Percentiles rank a stretch among this genome's conserved stretches.
Evolutionary conservation across 2,797 vertebrate species (phyloP).

Genomic region (Neostethus bicornis): DNA sequence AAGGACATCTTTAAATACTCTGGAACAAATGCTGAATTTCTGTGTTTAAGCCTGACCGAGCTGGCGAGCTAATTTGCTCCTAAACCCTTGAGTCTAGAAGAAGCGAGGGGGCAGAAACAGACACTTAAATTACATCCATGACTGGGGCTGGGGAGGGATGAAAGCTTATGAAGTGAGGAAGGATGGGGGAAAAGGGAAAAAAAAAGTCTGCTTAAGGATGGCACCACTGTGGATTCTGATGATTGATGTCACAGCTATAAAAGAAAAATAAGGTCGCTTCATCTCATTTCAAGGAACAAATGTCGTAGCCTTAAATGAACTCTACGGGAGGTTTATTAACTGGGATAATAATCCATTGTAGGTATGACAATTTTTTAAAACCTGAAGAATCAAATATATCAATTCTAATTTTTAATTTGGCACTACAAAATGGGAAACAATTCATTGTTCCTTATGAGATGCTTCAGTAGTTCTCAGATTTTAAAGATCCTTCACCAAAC

Average conservation of each 20-base stretch:
- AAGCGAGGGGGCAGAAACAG: slow-evolving; percentile 70
- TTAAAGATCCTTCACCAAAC: neutral
- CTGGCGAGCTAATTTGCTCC: slow-evolving; percentile 80
- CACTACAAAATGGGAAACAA: slow-evolving; percentile 12
- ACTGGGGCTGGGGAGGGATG: slow-evolving; percentile 55
- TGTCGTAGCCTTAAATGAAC: slow-evolving; percentile 25
- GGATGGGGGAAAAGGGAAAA: slow-evolving; percentile 10
- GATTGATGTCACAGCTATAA: slow-evolving; percentile 43
- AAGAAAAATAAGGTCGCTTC: slow-evolving; percentile 9
- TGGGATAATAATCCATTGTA: slow-evolving; percentile 9
- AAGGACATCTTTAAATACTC: slow-evolving; percentile 81
- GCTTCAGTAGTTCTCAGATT: slow-evolving; percentile 6
- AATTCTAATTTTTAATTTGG: slow-evolving; percentile 16
- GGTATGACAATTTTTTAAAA: neutral
- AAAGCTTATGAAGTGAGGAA: slow-evolving; percentile 28
- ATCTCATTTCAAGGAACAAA: slow-evolving; percentile 28
- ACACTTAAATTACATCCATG: slow-evolving; percentile 79
- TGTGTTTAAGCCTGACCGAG: slow-evolving; percentile 84
- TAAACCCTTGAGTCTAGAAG: slow-evolving; percentile 78
- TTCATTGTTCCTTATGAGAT: neutral
- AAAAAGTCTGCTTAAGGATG: slow-evolving; percentile 9
- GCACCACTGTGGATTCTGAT: slow-evolving; percentile 13
- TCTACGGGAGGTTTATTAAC: neutral
- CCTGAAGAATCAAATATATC: neutral
- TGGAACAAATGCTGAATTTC: slow-evolving; percentile 73